Evolutionary conservation across 1,140 invertebrate genomes (phyloP).

Genomic region (Ephestia elutella): DNA sequence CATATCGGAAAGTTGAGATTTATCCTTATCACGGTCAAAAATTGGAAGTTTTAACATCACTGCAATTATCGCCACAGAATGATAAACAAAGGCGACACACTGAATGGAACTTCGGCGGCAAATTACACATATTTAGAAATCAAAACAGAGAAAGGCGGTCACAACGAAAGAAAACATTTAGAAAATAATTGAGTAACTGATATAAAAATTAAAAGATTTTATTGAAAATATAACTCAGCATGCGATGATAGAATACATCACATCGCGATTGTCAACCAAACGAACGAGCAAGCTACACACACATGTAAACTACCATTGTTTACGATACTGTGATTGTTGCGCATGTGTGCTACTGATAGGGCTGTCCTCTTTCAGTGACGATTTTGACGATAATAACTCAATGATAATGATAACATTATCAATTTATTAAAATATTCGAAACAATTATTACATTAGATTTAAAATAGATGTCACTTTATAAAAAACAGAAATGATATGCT

Average conservation of each 20-base stretch:
- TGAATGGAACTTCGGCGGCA: constrained; percentile 80
- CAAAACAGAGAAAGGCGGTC: constrained; percentile 64
- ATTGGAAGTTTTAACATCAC: constrained; percentile 76
- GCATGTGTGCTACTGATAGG: constrained; percentile 42
- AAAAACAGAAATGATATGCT: too few relatives aligned
- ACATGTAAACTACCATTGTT: constrained; percentile 65
- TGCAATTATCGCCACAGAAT: constrained; percentile 76
- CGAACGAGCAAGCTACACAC: constrained; percentile 71
- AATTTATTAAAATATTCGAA: too few relatives aligned
- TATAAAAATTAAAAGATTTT: constrained; percentile 70
- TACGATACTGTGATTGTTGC: constrained; percentile 58
- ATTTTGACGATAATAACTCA: too few relatives aligned
- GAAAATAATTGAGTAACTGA: constrained; percentile 69
- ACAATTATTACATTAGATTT: too few relatives aligned
- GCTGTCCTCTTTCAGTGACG: constrained; percentile 53
- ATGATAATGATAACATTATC: neutral
- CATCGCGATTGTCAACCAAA: constrained; percentile 75
- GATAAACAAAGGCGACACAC: constrained; percentile 79
- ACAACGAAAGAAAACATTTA: constrained; percentile 72
- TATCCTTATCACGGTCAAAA: constrained; percentile 75
- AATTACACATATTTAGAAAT: constrained; percentile 79
- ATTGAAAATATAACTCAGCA: constrained; percentile 71
- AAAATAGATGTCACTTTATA: too few relatives aligned
- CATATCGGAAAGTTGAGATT: constrained; percentile 73
- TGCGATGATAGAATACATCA: constrained; percentile 74